Conservation (phyloP, 2,888 invertebrate genomes). For the Drosophila bunnanda region DNA sequence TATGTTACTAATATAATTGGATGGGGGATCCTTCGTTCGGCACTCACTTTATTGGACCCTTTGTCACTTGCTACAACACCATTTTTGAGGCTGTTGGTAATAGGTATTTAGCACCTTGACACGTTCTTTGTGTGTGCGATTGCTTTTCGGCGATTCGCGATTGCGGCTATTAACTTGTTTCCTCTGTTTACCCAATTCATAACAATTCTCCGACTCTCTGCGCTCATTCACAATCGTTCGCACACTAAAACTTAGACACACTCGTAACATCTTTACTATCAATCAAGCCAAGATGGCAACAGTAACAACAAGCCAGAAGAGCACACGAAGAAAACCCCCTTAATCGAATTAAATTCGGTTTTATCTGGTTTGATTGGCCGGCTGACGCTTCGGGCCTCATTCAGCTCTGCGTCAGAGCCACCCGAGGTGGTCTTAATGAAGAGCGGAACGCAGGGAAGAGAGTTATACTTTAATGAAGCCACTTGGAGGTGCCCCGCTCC, state of each 20-base stretch:
- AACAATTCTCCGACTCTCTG: slow-evolving; percentile 44
- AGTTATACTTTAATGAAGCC: slow-evolving; percentile 37
- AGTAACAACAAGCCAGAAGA: slow-evolving; percentile 52
- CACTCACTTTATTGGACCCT: background rate
- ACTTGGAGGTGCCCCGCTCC: slow-evolving; percentile 27
- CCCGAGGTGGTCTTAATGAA: slow-evolving; percentile 47
- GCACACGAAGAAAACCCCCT: slow-evolving; percentile 68
- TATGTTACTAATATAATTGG: background rate
- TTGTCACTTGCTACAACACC: slow-evolving; percentile 13
- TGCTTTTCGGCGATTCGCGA: slow-evolving; percentile 19
- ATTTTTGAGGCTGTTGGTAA: slow-evolving; percentile 5
- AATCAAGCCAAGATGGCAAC: slow-evolving; percentile 37
- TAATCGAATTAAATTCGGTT: slow-evolving; percentile 83
- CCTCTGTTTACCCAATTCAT: slow-evolving; percentile 64
- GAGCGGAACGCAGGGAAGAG: slow-evolving; percentile 29
- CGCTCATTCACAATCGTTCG: slow-evolving; percentile 40
- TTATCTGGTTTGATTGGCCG: slow-evolving; percentile 80
- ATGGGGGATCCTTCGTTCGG: background rate
- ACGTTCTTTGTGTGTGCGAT: slow-evolving; percentile 9
- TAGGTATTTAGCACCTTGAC: slow-evolving; percentile 15
- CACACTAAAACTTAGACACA: slow-evolving; percentile 39
- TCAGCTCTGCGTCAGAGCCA: slow-evolving; percentile 40
- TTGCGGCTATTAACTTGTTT: slow-evolving; percentile 61
- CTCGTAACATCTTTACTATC: slow-evolving; percentile 64
- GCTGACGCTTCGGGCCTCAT: slow-evolving; percentile 22